A percentile compares a stretch with the other conserved stretches of the same genome.
These are phyloP conservation scores for Papilio polytes DNA, from an alignment of 1,140 invertebrate genomes.

Conservation along the genomic window DNA sequence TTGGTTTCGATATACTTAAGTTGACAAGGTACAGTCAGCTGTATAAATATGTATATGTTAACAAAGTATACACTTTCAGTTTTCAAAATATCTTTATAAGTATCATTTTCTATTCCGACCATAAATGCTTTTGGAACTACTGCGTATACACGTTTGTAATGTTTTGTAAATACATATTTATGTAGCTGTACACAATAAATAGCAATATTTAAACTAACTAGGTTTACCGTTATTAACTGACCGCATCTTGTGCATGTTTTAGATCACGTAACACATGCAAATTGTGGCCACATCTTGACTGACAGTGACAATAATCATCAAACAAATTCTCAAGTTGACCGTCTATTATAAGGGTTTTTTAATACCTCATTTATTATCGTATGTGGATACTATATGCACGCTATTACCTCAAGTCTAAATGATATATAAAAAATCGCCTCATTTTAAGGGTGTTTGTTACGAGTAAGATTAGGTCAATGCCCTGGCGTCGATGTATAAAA, in stretches of 20 bases:
- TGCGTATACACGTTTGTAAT: too few relatives aligned
- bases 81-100: too few relatives aligned
- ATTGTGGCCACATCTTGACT: not conserved
- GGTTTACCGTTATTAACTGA: not conserved
- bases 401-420: too few relatives aligned
- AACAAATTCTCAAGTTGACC: not conserved
- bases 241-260: not conserved
- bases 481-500: not conserved
- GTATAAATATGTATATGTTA: too few relatives aligned
- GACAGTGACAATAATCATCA: not conserved
- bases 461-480: not conserved
- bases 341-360: not conserved
- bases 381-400: not conserved
- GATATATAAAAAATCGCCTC: too few relatives aligned
- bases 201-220: not conserved
- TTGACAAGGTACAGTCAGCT: not conserved
- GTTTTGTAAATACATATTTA: too few relatives aligned
- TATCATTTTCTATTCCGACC: too few relatives aligned
- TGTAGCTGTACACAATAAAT: not conserved
- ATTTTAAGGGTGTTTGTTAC: too few relatives aligned
- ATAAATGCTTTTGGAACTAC: too few relatives aligned
- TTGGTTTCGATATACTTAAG: not conserved
- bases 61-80: too few relatives aligned
- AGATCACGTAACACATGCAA: not conserved
- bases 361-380: not conserved